Conservation (phyloP, 2,113 vertebrate genomes). For the Malurus alboscapulatus region DNA sequence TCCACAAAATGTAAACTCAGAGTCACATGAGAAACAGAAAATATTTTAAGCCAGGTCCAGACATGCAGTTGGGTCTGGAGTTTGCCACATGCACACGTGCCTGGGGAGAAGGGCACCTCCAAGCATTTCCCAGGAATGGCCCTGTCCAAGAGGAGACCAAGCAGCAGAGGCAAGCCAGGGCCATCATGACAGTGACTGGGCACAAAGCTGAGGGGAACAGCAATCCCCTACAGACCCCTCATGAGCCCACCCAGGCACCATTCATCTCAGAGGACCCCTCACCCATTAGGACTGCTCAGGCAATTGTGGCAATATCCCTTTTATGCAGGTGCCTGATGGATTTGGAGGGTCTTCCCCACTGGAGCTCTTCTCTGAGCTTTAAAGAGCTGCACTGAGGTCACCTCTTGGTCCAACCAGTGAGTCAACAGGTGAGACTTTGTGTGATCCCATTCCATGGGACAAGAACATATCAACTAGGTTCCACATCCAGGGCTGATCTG, state of each 20-base stretch:
- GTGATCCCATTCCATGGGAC: background rate
- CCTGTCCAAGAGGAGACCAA: accelerated
- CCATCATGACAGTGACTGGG: accelerated
- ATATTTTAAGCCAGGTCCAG: background rate
- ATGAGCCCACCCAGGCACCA: background rate
- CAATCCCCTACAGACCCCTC: background rate
- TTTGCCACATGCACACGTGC: accelerated
- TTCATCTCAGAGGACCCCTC: background rate
- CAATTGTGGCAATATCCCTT: background rate
- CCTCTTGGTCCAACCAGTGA: background rate
- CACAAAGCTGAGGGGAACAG: background rate
- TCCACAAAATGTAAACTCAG: background rate
- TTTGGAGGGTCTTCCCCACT: background rate
- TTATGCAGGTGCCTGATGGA: background rate
- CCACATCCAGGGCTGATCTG: background rate
- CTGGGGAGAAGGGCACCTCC: background rate
- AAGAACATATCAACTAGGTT: accelerated
- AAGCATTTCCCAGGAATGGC: background rate
- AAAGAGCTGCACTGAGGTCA: background rate
- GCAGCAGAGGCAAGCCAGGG: background rate
- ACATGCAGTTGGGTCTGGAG: too few relatives aligned
- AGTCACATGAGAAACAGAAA: background rate
- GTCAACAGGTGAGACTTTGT: background rate
- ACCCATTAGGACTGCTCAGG: background rate
- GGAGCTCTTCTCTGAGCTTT: background rate